Evolutionary conservation across 2,797 vertebrate genomes (phyloP), one percentile per base, ranked within the genome.

Genomic region (Rhinichthys osculus): DNA sequence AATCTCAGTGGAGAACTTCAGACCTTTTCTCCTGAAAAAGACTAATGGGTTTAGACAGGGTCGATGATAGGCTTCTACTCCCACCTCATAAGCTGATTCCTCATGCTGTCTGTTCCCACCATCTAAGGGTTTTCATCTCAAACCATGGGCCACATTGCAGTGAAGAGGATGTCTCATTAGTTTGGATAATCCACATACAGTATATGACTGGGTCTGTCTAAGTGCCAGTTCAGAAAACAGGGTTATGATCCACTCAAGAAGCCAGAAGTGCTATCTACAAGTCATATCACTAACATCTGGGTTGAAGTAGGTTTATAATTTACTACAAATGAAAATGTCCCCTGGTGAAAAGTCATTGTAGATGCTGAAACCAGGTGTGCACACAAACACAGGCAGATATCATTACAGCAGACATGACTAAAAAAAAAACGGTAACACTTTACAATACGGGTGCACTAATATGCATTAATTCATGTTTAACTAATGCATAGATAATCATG

Each of bases 201-300:
- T 71, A 71, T 54, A 64, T 81, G 64, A 57, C 78, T 54, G 42
- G n/a, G 16, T n/a, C 44, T 78, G 62, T 81, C 57, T 81, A 73
- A 83, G 1, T 86, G 50, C 27, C 35, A 81, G 62, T 76, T 27
- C 33, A 78, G 40, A 42, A 83, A 80, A 84, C 76, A 79, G 23
- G 57, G 69, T 44, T 66, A 66, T 35, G 47, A 88, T 27, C 23
- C 33, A 57, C 44, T 84, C 52, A 44, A 35, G 35, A 83, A 35
- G 17, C 35, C 59, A 40, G 40, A 19, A 40, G 70, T 84, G 21
- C 50, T 81, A 35, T 85, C 54, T 52, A 16, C 33, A 13, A 17
- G 14, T 79, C 42, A 72, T 54, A 83, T 73, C 30, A 83, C 62
- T 59, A 21, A 54, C 42, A 40, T 78, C 67, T 38, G 66, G 19